These are phyloP conservation scores for Engraulis encrasicolus DNA, from an alignment of 2,113 vertebrate genomes.

Conservation along the genomic window DNA sequence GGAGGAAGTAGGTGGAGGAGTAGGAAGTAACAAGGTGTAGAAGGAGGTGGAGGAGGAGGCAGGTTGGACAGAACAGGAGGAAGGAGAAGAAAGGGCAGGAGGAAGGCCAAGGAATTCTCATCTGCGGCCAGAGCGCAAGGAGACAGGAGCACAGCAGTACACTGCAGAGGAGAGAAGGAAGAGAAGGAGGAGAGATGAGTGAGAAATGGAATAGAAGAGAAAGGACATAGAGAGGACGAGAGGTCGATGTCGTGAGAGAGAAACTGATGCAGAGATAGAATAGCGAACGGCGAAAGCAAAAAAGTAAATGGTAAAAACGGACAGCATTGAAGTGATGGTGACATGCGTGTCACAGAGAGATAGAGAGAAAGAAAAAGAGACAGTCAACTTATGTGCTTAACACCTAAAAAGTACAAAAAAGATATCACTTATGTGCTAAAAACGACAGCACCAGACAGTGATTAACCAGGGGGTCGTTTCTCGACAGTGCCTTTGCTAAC, in stretches of 20 bases:
- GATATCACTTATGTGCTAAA: no score
- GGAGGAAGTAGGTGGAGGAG: not conserved
- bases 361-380: conserved; percentile 47
- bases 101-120: conserved; percentile 60
- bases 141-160: conserved; percentile 93
- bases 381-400: no score
- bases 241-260: conserved; percentile 7
- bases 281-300: no score
- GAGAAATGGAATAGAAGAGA: not conserved
- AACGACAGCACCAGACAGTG: no score
- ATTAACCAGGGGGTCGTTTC: no score
- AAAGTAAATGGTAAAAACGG: not conserved
- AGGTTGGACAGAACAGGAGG: conserved; percentile 41
- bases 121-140: conserved; percentile 81
- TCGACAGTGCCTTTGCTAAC: no score
- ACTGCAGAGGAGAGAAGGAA: conserved; percentile 76
- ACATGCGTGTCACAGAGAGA: conserved; percentile 28
- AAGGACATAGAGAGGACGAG: not conserved
- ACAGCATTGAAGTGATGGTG: not conserved
- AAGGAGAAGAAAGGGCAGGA: conserved; percentile 6
- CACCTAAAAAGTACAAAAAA: not conserved
- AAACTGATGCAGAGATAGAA: not conserved
- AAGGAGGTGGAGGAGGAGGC: not conserved
- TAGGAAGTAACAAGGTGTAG: no score
- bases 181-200: conserved; percentile 34